Percentiles rank a stretch among this genome's conserved stretches.
phyloP scores from a whole-genome alignment of 2,888 invertebrate species.

The Meloe dianella region DNA sequence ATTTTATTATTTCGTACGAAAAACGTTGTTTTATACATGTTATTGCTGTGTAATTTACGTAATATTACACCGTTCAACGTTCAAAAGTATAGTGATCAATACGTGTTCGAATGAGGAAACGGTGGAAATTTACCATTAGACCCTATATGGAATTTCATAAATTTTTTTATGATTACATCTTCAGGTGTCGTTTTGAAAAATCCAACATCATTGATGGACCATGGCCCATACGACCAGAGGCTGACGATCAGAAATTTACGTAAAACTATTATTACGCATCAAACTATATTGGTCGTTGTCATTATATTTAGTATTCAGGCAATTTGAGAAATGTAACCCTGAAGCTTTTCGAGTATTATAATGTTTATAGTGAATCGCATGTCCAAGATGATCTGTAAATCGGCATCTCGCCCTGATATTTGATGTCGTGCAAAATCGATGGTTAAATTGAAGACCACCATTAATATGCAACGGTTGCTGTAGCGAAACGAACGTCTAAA shows the following conservation, averaged over 20 bases:
- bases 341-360: slow-evolving; percentile 28
- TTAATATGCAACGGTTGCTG: slow-evolving; percentile 10
- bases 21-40: neutral
- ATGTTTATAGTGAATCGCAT: slow-evolving; percentile 37
- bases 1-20: neutral
- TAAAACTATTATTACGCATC: slow-evolving; percentile 17
- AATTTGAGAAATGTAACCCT: slow-evolving; percentile 7
- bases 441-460: slow-evolving; percentile 18
- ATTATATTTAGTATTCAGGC: slow-evolving; percentile 17
- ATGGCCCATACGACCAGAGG: neutral
- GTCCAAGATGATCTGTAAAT: slow-evolving; percentile 30
- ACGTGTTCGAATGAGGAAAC: neutral
- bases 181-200: slow-evolving; percentile 1
- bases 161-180: neutral
- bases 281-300: slow-evolving; percentile 19
- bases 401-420: slow-evolving; percentile 26
- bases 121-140: neutral
- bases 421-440: slow-evolving; percentile 31
- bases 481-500: neutral
- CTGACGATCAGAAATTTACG: neutral
- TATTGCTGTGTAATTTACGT: neutral
- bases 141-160: neutral
- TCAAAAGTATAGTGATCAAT: neutral
- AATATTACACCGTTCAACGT: neutral
- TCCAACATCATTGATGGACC: neutral